A percentile compares a stretch with the other conserved stretches of the same genome.
phyloP scores from a whole-genome alignment of 2,888 invertebrate species.

The Latrodectus hesperus region DNA sequence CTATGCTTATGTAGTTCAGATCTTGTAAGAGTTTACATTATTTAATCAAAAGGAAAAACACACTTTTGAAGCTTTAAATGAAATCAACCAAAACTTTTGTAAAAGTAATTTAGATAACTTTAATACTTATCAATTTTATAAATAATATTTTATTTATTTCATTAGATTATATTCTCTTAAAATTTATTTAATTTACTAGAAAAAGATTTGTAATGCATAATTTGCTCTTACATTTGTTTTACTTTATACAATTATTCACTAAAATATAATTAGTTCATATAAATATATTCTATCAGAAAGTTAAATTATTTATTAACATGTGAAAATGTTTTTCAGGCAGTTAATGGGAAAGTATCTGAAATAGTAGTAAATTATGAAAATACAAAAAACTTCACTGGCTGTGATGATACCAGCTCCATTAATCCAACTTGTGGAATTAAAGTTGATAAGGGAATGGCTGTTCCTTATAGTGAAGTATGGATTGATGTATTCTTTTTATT shows the following conservation, averaged over 20 bases:
- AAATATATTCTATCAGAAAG: too few species aligned
- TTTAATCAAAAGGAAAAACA: too few species aligned
- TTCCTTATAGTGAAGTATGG: conserved; percentile 76
- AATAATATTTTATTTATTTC: background rate
- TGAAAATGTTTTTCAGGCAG: conserved; percentile 72
- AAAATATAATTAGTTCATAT: too few species aligned
- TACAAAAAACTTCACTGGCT: conserved; percentile 76
- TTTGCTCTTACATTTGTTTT: too few species aligned
- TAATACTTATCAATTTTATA: background rate
- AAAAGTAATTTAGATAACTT: too few species aligned
- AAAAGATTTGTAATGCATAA: background rate
- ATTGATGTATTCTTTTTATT: too few species aligned
- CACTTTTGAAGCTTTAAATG: too few species aligned
- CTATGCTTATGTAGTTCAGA: too few species aligned
- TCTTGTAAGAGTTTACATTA: too few species aligned
- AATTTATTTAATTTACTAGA: background rate
- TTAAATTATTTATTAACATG: too few species aligned
- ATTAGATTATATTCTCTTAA: background rate
- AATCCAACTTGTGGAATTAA: conserved; percentile 76
- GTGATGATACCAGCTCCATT: conserved; percentile 73
- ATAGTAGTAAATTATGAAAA: conserved; percentile 74
- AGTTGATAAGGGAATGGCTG: conserved; percentile 74
- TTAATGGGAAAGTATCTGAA: conserved; percentile 77
- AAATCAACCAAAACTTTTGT: too few species aligned
- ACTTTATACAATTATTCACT: too few species aligned